A percentile compares a stretch with the other conserved stretches of the same genome.
Evolutionary conservation across 2,888 invertebrate genomes (phyloP).

Genomic region (Euplagia quadripunctaria): DNA sequence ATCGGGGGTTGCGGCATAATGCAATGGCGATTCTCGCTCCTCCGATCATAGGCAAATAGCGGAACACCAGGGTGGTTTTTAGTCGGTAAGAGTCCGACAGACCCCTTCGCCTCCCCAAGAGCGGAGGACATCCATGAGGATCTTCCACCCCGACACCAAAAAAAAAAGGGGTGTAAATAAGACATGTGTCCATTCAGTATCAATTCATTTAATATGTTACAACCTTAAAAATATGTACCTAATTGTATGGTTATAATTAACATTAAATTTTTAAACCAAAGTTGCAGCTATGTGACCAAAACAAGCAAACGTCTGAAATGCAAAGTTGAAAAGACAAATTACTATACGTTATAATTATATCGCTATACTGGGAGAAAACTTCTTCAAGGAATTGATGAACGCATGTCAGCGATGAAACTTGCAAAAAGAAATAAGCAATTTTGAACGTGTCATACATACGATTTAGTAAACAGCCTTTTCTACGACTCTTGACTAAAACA

Average conservation of each 20-base stretch:
- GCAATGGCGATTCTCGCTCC: too few species aligned
- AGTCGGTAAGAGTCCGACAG: too few species aligned
- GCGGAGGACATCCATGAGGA: too few species aligned
- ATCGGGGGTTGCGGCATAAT: too few species aligned
- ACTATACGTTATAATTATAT: too few species aligned
- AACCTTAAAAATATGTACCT: slow-evolving; percentile 27
- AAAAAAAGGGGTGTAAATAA: slow-evolving; percentile 3
- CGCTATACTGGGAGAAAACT: too few species aligned
- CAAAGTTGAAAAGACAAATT: too few species aligned
- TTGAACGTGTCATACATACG: background rate
- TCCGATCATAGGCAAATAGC: too few species aligned
- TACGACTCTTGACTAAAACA: slow-evolving; percentile 13
- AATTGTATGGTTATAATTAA: background rate
- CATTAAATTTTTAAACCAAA: slow-evolving; percentile 3
- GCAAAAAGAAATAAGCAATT: background rate
- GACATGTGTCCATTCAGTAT: slow-evolving; percentile 9
- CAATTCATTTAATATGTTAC: slow-evolving; percentile 31
- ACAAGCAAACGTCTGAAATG: background rate
- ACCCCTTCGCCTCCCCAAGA: too few species aligned
- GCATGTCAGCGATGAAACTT: background rate
- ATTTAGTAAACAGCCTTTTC: background rate
- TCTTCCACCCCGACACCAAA: too few species aligned
- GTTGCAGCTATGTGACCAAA: background rate
- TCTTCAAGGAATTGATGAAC: too few species aligned
- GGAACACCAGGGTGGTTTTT: too few species aligned